Evolutionary conservation across 2,888 invertebrate species (phyloP).

Genomic region (Meiosimyza decipiens): DNA sequence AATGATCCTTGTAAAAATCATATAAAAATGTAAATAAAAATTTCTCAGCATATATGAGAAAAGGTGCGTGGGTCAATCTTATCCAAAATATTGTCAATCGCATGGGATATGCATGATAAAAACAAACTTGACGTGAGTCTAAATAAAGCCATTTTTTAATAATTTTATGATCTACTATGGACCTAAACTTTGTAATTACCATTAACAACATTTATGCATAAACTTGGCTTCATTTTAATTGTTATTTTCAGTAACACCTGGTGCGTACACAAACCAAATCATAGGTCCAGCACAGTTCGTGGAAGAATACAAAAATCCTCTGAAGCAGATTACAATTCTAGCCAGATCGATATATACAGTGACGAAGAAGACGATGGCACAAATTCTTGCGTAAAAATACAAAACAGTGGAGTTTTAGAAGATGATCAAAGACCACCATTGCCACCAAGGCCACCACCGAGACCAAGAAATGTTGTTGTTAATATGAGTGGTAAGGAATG

Average conservation of each 20-base stretch:
- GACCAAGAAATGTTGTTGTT: slow-evolving; percentile 51
- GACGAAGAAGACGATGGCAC: slow-evolving; percentile 53
- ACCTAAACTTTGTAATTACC: too few species aligned
- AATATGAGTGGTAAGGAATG: slow-evolving; percentile 53
- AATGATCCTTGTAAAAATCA: too few species aligned
- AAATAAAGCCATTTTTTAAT: not conserved
- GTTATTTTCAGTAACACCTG: slow-evolving; percentile 34
- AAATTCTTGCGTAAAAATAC: slow-evolving; percentile 55
- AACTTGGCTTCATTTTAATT: slow-evolving; percentile 5
- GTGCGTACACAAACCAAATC: slow-evolving; percentile 45
- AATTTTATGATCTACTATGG: not conserved
- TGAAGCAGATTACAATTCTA: slow-evolving; percentile 47
- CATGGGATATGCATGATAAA: too few species aligned
- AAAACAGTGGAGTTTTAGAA: slow-evolving; percentile 48
- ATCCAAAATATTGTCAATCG: too few species aligned
- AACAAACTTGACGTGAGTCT: too few species aligned
- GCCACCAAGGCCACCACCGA: slow-evolving; percentile 65
- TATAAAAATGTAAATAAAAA: too few species aligned
- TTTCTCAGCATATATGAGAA: too few species aligned
- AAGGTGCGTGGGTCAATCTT: too few species aligned
- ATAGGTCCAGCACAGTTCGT: slow-evolving; percentile 29
- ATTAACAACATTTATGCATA: not conserved
- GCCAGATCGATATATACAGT: slow-evolving; percentile 58
- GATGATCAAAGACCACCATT: slow-evolving; percentile 65
- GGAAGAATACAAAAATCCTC: slow-evolving; percentile 40